Conservation (phyloP, 2,113 vertebrate genomes). For the Verasper variegatus region DNA sequence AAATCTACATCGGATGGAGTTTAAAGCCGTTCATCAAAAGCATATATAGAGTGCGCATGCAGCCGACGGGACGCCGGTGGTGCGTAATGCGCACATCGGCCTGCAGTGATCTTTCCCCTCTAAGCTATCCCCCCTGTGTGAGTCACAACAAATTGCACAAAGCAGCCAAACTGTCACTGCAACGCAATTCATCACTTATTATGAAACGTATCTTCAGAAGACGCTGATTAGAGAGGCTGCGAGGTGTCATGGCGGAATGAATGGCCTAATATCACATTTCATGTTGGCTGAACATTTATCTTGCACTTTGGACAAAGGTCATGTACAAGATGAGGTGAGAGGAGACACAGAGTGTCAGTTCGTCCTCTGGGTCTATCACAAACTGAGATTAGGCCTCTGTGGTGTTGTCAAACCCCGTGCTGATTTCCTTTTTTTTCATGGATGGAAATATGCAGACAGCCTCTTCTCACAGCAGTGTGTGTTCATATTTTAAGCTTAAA, state of each 20-base stretch:
- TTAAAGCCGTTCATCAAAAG: not conserved
- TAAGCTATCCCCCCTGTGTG: not conserved
- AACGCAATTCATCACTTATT: constrained; percentile 41
- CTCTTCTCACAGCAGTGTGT: not conserved
- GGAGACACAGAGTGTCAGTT: constrained; percentile 47
- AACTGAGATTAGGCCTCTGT: constrained; percentile 22
- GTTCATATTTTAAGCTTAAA: not conserved
- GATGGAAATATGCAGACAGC: constrained; percentile 5
- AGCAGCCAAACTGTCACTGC: not conserved
- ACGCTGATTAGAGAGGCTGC: constrained; percentile 58
- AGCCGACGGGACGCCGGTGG: no score
- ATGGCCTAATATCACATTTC: constrained; percentile 67
- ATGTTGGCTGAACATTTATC: constrained; percentile 48
- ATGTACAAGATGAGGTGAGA: constrained; percentile 63
- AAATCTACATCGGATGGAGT: not conserved
- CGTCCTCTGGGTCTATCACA: constrained; percentile 17
- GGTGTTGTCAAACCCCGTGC: not conserved
- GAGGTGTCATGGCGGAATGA: constrained; percentile 52
- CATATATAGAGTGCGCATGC: no score
- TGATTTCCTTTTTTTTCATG: not conserved
- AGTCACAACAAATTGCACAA: constrained; percentile 2
- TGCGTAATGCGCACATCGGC: not conserved
- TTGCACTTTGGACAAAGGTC: constrained; percentile 65
- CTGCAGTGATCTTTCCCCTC: not conserved
- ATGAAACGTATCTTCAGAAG: constrained; percentile 46